Evolutionary conservation across 2,797 vertebrate genomes (phyloP).

Genomic region (Scolopax rusticola): DNA sequence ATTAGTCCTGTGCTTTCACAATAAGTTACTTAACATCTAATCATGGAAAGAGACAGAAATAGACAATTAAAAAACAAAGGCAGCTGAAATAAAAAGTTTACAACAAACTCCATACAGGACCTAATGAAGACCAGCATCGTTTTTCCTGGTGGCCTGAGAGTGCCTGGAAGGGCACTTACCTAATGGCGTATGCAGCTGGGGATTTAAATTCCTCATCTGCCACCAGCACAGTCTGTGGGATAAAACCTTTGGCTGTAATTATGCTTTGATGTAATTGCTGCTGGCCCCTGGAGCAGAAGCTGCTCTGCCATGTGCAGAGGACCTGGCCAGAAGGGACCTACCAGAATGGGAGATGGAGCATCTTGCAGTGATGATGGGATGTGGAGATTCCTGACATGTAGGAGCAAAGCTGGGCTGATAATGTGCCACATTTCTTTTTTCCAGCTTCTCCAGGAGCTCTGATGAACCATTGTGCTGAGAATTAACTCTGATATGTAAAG

Average conservation of each 20-base stretch:
- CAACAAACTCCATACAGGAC: not conserved
- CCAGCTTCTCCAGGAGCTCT: not conserved
- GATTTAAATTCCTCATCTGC: not conserved
- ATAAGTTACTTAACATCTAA: not conserved
- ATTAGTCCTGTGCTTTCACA: not conserved
- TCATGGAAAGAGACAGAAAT: not conserved
- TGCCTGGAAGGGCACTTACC: not conserved
- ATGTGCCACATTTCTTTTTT: not conserved
- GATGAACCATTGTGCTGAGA: not conserved
- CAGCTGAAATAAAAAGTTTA: not conserved
- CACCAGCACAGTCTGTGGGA: not conserved
- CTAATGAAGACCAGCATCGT: not conserved
- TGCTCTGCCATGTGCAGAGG: not conserved
- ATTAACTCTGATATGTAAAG: not conserved
- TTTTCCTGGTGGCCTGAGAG: not conserved
- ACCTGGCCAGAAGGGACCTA: not conserved
- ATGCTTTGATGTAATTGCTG: not conserved
- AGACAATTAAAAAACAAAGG: not conserved
- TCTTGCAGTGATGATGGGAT: too few relatives aligned
- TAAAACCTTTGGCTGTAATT: not conserved
- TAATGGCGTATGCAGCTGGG: too few relatives aligned
- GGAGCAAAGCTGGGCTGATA: not conserved
- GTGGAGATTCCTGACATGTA: not conserved
- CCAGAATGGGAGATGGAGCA: not conserved
- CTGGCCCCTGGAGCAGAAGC: not conserved